Percentiles rank a stretch among this genome's conserved stretches.
These are phyloP conservation scores for Sebastes cheni DNA, from an alignment of 2,797 vertebrate species.

Conservation along the genomic window DNA sequence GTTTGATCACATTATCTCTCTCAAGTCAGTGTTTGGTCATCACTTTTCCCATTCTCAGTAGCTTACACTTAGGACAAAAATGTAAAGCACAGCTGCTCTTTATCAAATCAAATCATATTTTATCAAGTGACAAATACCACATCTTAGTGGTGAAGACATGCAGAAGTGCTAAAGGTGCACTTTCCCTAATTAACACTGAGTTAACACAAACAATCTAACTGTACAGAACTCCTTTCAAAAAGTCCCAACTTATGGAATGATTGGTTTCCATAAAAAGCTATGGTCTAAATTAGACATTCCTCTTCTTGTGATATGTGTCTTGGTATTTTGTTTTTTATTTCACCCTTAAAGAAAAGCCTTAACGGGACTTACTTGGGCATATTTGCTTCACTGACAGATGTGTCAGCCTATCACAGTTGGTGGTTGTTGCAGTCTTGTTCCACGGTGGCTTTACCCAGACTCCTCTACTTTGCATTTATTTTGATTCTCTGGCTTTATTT, in stretches of 20 bases:
- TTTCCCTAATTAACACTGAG: background rate
- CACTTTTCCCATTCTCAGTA: background rate
- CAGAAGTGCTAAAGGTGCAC: background rate
- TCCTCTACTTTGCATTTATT: background rate
- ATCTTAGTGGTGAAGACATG: background rate
- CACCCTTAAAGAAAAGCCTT: too few relatives aligned
- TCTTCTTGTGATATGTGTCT: background rate
- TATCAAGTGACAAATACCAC: background rate
- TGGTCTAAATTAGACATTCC: too few relatives aligned
- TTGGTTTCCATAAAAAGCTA: background rate
- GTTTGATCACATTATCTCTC: conserved; percentile 24
- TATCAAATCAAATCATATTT: background rate
- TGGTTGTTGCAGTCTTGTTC: background rate
- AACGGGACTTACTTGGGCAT: background rate
- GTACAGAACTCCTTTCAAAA: background rate
- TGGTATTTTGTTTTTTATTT: background rate
- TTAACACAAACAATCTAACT: background rate
- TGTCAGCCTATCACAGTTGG: background rate
- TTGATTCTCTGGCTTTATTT: background rate
- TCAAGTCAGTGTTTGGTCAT: background rate
- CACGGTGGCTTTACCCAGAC: background rate
- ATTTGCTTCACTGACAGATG: background rate
- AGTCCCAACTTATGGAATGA: background rate
- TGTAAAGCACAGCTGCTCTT: background rate
- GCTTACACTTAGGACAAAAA: background rate